Evolutionary conservation across 2,888 invertebrate species (phyloP), one percentile per base, ranked within the genome.

Genomic region (Leucoma salicis): DNA sequence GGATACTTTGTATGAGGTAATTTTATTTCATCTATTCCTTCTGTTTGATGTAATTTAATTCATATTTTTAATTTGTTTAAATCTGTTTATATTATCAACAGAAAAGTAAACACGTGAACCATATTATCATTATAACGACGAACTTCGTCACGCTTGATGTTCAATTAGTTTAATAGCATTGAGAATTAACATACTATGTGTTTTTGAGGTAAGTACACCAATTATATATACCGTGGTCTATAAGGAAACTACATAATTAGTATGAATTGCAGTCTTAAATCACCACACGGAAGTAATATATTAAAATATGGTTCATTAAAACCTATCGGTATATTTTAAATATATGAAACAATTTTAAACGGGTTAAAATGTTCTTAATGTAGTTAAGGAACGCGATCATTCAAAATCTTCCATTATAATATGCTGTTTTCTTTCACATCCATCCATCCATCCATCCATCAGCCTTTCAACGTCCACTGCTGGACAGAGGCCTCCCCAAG

Each of bases 1-100:
- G 46, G 51, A 63, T 59, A 61, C 48, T 43, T 51, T 33, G 11
- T n/a, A 27, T 27, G n/a, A 27, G 27, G 27, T 27, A 27, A 11
- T 27, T 27, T 4, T 27, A 45, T 37, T 39, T 29, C 31, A 39
- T 44, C 4, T 25, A n/a, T 15, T 27, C 8, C 13, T 25, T 5
- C 21, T n/a, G 15, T 2, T 7, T 27, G 8, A 8, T 24, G 24
- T 14, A 21, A 14, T 24, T 24, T 24, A 10, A 34, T 34, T 27
- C 14, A 36, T 12, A 12, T 16, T 12, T 35, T 24, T 25, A n/a
- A 35, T 16, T 32, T 18, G n/a, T 4, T 11, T 16, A 10, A 24
- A 14, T 29, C 29, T 14, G 14, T 8, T 29, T 29, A 29, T 5
- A 8, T 28, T 28, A n/a, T 28, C 25, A 2, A 8, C 25, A 10